Base-by-base conservation (phyloP, 2,113 vertebrate genomes). In the Cercopithecus mona region DNA sequence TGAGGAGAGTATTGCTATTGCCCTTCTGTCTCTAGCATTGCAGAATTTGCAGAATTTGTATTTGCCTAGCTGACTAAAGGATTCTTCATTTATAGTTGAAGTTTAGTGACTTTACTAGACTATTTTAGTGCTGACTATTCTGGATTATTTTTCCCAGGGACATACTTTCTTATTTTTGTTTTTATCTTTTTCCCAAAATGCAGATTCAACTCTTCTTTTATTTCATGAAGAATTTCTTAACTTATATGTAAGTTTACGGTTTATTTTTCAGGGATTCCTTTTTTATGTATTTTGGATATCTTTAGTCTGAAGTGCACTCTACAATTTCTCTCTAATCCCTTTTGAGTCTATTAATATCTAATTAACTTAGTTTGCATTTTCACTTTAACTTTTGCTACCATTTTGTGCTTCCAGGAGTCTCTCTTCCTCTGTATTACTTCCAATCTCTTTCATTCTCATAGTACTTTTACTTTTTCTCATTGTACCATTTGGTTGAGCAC, bases 191-290 rank as follows among this genome's bases (percentile, higher is more conserved):
- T 10, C 18, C 0, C 22, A 73, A 80, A 86, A 61, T 59, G 7
- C 78, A 93, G 61, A 45, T 40, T 93, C 43, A 96, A 57, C 7
- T 91, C 40, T 81, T 87, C 11, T 88, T 72, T 97, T 75, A 88
- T 88, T 93, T 66, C 25, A 80, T 45, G 30, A 88, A 76, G 23
- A 83, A 40, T 66, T 43, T 70, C 61, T 93, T 84, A 32, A 79
- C 14, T 68, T 73, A 17, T 57, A 61, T 45, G 4, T 52, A 73
- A 30, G 11, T 32, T 57, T 43, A 70, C 27, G 8, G 35, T 83
- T 88, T 70, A 35, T 83, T 83, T 72, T 40, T 64, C 25, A 50
- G 38, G 18, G 16, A 45, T 81, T 76, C 16, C 23, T 57, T 84
- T 79, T 48, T 70, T 48, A 35, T 82, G 14, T 86, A 38, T 55